These are phyloP conservation scores for Pedionomus torquatus DNA, from an alignment of 2,113 vertebrate species.

Conservation along the genomic window DNA sequence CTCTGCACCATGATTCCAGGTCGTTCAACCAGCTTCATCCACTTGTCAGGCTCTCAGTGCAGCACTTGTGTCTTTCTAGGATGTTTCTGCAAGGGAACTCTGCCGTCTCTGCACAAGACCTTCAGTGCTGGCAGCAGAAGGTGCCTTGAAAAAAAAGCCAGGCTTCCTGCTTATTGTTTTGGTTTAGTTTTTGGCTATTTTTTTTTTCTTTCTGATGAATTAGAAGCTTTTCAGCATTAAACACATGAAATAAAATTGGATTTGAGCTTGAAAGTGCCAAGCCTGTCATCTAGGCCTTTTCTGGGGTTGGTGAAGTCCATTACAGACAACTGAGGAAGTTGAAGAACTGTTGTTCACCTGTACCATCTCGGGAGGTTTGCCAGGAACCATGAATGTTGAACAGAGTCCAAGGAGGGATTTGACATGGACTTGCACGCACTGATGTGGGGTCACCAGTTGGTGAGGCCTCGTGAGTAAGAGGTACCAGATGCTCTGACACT, in stretches of 20 bases:
- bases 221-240: neutral
- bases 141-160: neutral
- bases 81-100: neutral
- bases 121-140: neutral
- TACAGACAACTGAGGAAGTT: neutral
- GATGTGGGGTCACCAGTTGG: neutral
- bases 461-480: neutral
- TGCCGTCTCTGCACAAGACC: neutral
- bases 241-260: neutral
- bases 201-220: neutral
- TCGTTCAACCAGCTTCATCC: neutral
- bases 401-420: neutral
- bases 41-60: neutral
- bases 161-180: neutral
- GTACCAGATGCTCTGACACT: neutral
- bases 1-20: neutral
- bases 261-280: neutral
- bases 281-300: neutral
- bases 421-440: fast-evolving
- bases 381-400: neutral
- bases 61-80: neutral
- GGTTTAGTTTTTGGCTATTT: neutral
- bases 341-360: neutral
- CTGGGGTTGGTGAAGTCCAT: neutral
- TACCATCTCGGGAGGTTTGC: neutral